Evolutionary conservation across 2,888 invertebrate genomes (phyloP), one percentile per base, ranked within the genome.

Genomic region (Leucania comma): DNA sequence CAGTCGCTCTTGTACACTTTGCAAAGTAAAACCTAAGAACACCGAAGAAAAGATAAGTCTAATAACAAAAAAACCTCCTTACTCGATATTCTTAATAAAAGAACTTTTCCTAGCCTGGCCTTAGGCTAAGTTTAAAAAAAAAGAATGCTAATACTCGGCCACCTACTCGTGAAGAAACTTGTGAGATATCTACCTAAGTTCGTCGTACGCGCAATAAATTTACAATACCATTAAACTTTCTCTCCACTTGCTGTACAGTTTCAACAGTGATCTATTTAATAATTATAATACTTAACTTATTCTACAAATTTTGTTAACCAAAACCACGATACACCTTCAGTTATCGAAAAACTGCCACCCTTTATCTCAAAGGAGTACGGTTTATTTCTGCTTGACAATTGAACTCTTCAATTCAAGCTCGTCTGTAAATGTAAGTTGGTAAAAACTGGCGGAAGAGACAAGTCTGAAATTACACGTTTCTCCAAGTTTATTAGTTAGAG

Each of bases 401-500:
- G 48, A 17, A 17, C 14, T 42, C 17, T 42, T 42, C 17, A 42
- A 42, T 42, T 38, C 8, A 26, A 22, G 22, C 60, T 54, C 58
- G 12, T 50, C 46, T 53, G 72, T 32, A 71, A 69, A 69, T n/a
- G 73, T 61, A 78, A 69, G 32, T 76, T 81, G 59, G 70, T 75
- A 57, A 71, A 64, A 60, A 32, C 65, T 66, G 57, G 72, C 72
- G 81, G 83, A 82, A 81, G 86, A 82, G 84, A 83, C 85, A 85
- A 85, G 86, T 76, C 81, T 81, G 78, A 82, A 83, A 83, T 85
- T 88, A 87, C 82, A 85, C 80, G 78, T 85, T 85, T 80, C 76
- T 80, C 81, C 81, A 88, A 87, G 85, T 87, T 88, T 87, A 87
- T 86, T 86, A 87, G 82, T 86, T 86, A 81, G 74, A 81, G 74